Percentiles rank a stretch among this genome's conserved stretches.
Evolutionary conservation across 2,113 vertebrate genomes (phyloP).

Genomic region (Ginglymostoma cirratum): DNA sequence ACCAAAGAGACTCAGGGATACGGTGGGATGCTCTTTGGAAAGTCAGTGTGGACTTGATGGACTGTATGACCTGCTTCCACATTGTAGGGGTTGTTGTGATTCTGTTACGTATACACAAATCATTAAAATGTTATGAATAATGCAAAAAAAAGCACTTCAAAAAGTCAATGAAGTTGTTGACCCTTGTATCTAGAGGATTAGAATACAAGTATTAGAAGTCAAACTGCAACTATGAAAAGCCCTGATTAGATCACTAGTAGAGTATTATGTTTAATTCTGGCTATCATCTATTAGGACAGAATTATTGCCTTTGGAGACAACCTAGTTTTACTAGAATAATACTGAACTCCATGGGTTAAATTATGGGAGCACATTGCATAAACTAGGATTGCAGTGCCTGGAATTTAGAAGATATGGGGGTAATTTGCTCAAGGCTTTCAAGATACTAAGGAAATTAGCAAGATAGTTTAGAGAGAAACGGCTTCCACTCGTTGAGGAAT

Average conservation of each 20-base stretch:
- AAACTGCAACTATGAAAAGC: neutral
- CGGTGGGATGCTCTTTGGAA: no score
- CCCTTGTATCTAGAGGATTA: neutral
- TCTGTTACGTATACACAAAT: neutral
- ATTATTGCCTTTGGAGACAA: neutral
- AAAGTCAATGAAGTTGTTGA: neutral
- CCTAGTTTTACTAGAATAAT: neutral
- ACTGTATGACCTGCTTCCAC: no score
- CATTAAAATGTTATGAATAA: neutral
- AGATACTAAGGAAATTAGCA: neutral
- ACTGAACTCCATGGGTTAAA: neutral
- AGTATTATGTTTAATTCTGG: neutral
- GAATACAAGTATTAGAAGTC: neutral
- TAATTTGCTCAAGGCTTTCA: neutral
- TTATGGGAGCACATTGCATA: neutral
- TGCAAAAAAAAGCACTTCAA: neutral
- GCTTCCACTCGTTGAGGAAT: neutral
- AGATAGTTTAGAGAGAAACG: neutral
- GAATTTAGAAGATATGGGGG: neutral
- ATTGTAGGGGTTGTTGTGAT: no score
- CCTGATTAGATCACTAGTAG: neutral
- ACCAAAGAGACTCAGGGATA: neutral
- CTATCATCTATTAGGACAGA: neutral
- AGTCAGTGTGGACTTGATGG: no score
- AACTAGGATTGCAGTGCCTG: neutral